Evolutionary conservation across 2,888 invertebrate genomes (phyloP), one percentile per base, ranked within the genome.

Genomic region (Carcina quercana): DNA sequence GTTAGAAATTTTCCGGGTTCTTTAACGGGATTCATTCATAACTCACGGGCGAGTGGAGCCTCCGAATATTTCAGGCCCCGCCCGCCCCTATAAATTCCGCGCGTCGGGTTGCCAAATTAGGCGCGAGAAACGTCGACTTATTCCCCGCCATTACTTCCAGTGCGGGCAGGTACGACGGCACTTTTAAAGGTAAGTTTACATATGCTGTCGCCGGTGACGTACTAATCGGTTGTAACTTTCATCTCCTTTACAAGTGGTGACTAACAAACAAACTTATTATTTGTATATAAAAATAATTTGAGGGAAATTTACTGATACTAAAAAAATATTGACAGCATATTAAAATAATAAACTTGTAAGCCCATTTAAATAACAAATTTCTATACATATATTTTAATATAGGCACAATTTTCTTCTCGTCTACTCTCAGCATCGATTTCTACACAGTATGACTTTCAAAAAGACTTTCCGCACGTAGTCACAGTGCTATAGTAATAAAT

Each of bases 41-140:
- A 83, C 80, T 80, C 75, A 78, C 78, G 79, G 78, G 45, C 74
- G 80, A 82, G 74, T 72, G 76, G 74, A 76, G 71, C 74, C 69
- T 78, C 78, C 82, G 73, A 82, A 82, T 80, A 80, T 83, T 83
- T 78, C 80, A 80, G 70, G 67, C 72, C 65, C 74, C 66, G 68
- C 21, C 10, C 13, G 7, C 37, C 59, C 65, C 70, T 61, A 82
- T 83, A 83, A 82, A 83, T 83, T 83, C 82, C 80, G 73, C 70
- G 78, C 75, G 76, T 79, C 80, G 79, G 76, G 75, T 70, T 80
- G 82, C 82, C 80, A 83, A 83, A 82, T 83, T 82, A 82, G 82
- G 82, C 82, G 82, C 70, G 69, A 80, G 79, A 62, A 75, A 65
- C 62, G 69, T 59, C 73, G 71, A 73, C 68, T 75, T 74, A 75